A percentile compares a stretch with the other conserved stretches of the same genome.
Evolutionary conservation across 2,113 vertebrate genomes (phyloP).

Genomic region (Hippopotamus amphibius): DNA sequence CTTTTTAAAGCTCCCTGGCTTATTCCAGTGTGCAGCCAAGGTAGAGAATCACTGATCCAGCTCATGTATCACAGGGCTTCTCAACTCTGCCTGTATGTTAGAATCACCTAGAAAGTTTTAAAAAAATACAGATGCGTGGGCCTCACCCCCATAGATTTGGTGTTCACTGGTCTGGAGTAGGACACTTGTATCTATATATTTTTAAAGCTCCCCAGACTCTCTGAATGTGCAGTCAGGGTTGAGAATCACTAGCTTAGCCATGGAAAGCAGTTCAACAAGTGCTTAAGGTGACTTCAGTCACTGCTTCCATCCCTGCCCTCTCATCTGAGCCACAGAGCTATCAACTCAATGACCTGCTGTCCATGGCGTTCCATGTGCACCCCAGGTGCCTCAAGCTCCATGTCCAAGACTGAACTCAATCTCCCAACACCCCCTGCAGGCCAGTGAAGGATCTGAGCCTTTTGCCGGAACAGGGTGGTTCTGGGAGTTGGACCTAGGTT

Average conservation of each 20-base stretch:
- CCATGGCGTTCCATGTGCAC: too few species aligned
- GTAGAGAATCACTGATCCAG: not conserved
- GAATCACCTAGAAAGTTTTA: not conserved
- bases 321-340: not conserved
- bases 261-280: not conserved
- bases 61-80: not conserved
- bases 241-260: not conserved
- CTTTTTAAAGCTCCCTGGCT: not conserved
- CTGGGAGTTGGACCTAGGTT: not conserved
- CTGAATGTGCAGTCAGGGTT: not conserved
- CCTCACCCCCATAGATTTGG: not conserved
- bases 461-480: not conserved
- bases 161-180: not conserved
- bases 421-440: not conserved
- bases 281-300: not conserved
- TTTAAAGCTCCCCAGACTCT: not conserved
- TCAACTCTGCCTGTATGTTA: not conserved
- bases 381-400: not conserved
- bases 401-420: not conserved
- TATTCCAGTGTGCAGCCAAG: not conserved
- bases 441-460: not conserved
- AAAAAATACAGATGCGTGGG: not conserved
- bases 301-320: not conserved
- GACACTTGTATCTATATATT: not conserved
- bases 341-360: not conserved